phyloP scores from a whole-genome alignment of 2,888 invertebrate genomes.

The Hypena proboscidalis region DNA sequence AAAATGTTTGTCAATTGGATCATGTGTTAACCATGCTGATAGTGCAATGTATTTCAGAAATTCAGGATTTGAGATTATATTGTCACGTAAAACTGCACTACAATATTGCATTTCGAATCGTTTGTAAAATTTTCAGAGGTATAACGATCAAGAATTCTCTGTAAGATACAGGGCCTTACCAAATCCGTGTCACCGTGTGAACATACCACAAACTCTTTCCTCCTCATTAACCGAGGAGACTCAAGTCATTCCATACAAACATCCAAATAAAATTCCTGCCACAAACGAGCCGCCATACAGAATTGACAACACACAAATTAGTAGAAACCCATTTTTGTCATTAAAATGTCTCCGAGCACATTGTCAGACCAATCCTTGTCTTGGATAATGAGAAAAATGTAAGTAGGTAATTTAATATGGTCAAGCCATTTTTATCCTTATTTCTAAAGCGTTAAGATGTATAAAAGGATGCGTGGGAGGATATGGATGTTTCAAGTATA shows the following conservation, averaged over 20 bases:
- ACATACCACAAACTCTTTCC: no score
- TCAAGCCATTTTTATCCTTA: constrained; percentile 16
- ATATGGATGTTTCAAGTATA: constrained; percentile 19
- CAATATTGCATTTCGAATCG: no score
- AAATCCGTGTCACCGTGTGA: no score
- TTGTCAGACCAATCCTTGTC: constrained; percentile 32
- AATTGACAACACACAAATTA: constrained; percentile 18
- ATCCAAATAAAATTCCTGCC: constrained; percentile 11
- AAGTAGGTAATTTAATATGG: not conserved
- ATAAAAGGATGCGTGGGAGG: not conserved
- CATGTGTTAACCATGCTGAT: no score
- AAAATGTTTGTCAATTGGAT: no score
- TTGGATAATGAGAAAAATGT: constrained; percentile 33
- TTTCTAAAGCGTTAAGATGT: not conserved
- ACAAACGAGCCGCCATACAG: constrained; percentile 12
- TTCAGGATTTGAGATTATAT: no score
- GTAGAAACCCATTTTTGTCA: constrained; percentile 35
- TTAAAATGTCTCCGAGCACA: constrained; percentile 47
- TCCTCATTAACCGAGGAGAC: no score
- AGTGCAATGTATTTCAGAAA: no score
- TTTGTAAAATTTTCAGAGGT: no score
- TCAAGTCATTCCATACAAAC: constrained; percentile 5
- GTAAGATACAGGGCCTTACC: no score
- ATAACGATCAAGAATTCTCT: no score
- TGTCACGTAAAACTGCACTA: no score